Conservation (phyloP, 1,140 invertebrate genomes). For the Cyphomyrmex costatus region DNA sequence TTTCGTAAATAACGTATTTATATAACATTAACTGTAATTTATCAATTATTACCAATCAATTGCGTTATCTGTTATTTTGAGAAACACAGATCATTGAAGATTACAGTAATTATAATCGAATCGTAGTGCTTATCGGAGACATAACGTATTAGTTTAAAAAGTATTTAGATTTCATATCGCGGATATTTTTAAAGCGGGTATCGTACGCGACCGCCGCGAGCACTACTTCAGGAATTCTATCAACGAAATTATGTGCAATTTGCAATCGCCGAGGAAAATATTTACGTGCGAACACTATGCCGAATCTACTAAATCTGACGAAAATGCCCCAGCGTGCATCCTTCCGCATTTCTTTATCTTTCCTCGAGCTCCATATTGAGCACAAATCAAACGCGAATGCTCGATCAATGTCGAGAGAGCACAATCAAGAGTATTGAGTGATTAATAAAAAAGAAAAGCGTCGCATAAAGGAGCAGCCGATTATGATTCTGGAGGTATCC, state of each 20-base stretch:
- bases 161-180: constrained; percentile 38
- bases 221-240: constrained; percentile 30
- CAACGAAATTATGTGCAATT: background rate
- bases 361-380: background rate
- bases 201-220: background rate
- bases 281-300: background rate
- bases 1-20: constrained; percentile 1
- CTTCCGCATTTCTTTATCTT: background rate
- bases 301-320: background rate
- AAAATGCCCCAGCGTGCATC: background rate
- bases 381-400: background rate
- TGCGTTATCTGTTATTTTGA: constrained; percentile 18
- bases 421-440: background rate
- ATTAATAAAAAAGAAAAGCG: background rate
- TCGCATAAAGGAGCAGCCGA: background rate
- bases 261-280: background rate
- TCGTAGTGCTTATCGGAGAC: background rate
- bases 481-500: background rate
- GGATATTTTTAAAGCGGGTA: constrained; percentile 35
- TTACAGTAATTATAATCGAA: constrained; percentile 41
- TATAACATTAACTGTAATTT: background rate
- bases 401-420: background rate
- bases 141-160: constrained; percentile 37
- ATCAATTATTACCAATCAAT: too few species aligned
- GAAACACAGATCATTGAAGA: constrained; percentile 15